A percentile compares a stretch with the other conserved stretches of the same genome.
Conservation (phyloP, 1,140 invertebrate genomes). For the Papilio helenus region DNA sequence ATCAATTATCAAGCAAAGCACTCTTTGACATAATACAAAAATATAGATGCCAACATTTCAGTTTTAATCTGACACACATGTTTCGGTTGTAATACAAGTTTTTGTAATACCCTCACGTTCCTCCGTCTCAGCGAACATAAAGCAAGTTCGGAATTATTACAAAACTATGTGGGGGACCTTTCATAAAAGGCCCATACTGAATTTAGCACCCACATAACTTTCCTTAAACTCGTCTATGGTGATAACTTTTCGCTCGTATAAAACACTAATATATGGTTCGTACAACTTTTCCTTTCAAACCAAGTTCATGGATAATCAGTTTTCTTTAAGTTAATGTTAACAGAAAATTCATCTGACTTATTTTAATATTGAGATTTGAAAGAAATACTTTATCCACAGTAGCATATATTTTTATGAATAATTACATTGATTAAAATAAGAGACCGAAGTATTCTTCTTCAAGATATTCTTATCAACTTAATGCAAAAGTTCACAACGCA, state of each 20-base stretch:
- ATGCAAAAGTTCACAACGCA: background rate
- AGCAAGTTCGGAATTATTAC: constrained; percentile 26
- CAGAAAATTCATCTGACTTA: background rate
- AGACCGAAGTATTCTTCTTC: too few relatives aligned
- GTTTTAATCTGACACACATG: constrained; percentile 7
- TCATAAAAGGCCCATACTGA: constrained; percentile 9
- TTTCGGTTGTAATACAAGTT: constrained; percentile 3
- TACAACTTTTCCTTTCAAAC: background rate
- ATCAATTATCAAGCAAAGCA: background rate
- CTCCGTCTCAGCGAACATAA: constrained; percentile 21
- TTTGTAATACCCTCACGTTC: constrained; percentile 12
- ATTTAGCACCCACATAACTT: constrained; percentile 24
- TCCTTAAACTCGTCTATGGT: background rate
- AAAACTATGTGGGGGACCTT: constrained; percentile 17
- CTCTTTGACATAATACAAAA: background rate
- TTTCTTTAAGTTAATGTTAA: background rate
- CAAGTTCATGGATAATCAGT: background rate
- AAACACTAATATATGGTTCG: constrained; percentile 11
- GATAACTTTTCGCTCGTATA: background rate
- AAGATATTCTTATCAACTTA: background rate
- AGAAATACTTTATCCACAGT: background rate
- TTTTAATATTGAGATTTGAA: background rate
- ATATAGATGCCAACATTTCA: background rate
- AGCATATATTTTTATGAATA: background rate
- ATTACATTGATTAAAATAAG: too few relatives aligned